Evolutionary conservation across 2,797 vertebrate genomes (phyloP).

Genomic region (Bryconaethiops microstoma): DNA sequence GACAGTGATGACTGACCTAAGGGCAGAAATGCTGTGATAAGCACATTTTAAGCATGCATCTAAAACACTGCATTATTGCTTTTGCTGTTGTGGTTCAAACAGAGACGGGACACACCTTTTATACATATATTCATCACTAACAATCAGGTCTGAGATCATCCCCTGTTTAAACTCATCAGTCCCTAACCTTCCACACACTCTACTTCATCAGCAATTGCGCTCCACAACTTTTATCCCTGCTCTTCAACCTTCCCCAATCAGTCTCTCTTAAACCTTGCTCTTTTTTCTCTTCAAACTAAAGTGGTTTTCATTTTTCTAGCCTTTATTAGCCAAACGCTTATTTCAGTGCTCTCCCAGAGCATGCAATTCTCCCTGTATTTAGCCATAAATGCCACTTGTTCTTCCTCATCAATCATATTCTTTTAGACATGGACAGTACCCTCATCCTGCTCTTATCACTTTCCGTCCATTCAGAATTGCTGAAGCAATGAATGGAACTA

Average conservation of each 20-base stretch:
- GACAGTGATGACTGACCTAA: conserved; percentile 42
- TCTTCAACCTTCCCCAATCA: conserved; percentile 33
- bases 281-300: conserved; percentile 29
- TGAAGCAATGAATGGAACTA: neutral
- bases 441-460: neutral
- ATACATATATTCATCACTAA: neutral
- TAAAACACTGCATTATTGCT: conserved; percentile 36
- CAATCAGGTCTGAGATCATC: neutral
- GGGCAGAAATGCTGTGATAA: conserved; percentile 44
- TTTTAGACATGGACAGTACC: conserved; percentile 20
- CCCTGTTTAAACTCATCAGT: conserved; percentile 37
- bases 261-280: conserved; percentile 4
- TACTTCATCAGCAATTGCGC: conserved; percentile 7
- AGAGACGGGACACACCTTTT: neutral
- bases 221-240: conserved; percentile 17
- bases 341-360: conserved; percentile 18
- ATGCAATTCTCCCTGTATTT: conserved; percentile 33
- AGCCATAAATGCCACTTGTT: conserved; percentile 40
- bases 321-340: conserved; percentile 11
- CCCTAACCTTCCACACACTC: conserved; percentile 2
- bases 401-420: conserved; percentile 40
- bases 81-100: conserved; percentile 1
- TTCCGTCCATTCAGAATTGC: conserved; percentile 4
- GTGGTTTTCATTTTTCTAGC: conserved; percentile 13
- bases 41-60: conserved; percentile 49